Evolutionary conservation across 2,797 vertebrate species (phyloP), one percentile per base, ranked within the genome.

Genomic region (Setipinna tenuifilis): DNA sequence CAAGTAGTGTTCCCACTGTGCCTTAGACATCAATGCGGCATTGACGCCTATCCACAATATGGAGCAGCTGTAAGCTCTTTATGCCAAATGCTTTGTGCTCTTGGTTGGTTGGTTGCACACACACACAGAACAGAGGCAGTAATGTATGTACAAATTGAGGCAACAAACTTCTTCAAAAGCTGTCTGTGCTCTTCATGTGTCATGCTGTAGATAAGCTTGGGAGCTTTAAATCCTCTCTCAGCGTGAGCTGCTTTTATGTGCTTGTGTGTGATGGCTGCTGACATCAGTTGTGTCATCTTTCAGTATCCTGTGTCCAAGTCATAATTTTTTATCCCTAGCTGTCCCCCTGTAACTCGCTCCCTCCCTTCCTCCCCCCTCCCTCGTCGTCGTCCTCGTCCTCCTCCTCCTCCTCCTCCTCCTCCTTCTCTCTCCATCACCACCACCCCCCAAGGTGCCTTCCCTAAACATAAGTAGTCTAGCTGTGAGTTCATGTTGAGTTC

Each of bases 261-360:
- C 68, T 75, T 14, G 31, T 35, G 31, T 75, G 28, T 75, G 68
- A 75, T 41, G 28, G 28, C 68, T 75, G 68, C 28, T 35, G 68
- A 75, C 68, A 75, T 75, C 68, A 35, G 68, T 35, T 75, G 68
- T 75, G 31, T 75, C 68, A 35, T 35, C 68, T 75, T 75, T 75
- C 28, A 75, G 68, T 35, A 75, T 75, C 68, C 17, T 35, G 68
- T 75, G 68, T 75, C 68, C 68, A 75, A 75, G 31, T 31, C 68
- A 41, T 75, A 16, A 35, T 75, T 75, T 16, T 75, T 0, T 75
- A 6, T 41, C 6, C 31, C 68, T 75, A 2, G 3, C 68, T 75
- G 28, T 75, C 68, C 31, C 25, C 25, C 46, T 48, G 4, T 48
- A n/a, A n/a, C 46, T 48, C 46, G 4, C 65, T 25, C 65, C 11